These are phyloP conservation scores for Tragelaphus imberbis DNA, from an alignment of 2,113 vertebrate genomes.

Conservation along the genomic window DNA sequence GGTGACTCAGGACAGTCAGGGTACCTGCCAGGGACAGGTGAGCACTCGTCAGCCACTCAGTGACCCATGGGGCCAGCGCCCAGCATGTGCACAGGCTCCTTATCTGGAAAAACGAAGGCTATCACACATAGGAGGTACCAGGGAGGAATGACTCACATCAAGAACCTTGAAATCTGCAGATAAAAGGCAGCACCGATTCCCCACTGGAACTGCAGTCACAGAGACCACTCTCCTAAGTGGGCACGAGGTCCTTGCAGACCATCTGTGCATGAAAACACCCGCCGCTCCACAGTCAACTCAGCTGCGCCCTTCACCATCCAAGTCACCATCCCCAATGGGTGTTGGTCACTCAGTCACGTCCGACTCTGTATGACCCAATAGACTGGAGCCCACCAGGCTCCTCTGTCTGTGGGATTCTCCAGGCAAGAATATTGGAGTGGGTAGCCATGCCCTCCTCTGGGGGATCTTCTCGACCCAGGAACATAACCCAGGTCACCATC, in stretches of 20 bases:
- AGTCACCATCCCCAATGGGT: fast-evolving
- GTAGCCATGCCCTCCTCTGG: background rate
- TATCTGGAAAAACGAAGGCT: background rate
- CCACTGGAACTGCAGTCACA: background rate
- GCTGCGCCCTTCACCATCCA: background rate
- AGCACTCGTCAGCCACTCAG: background rate
- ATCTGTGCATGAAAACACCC: background rate
- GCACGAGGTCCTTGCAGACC: background rate
- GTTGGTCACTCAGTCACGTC: background rate
- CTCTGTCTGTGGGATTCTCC: background rate
- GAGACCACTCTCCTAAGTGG: background rate
- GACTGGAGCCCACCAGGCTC: background rate
- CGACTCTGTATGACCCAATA: background rate
- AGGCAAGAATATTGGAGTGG: background rate
- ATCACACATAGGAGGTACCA: background rate
- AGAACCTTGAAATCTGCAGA: conserved; percentile 64
- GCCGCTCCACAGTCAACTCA: fast-evolving
- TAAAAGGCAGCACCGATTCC: background rate
- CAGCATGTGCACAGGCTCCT: background rate
- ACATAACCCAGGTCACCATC: background rate
- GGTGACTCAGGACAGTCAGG: background rate
- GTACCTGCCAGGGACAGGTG: background rate
- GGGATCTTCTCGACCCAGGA: background rate
- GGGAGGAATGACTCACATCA: conserved; percentile 47
- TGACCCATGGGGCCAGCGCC: background rate